Evolutionary conservation across 2,113 vertebrate species (phyloP), one percentile per base, ranked within the genome.

Genomic region (Archocentrus centrarchus): DNA sequence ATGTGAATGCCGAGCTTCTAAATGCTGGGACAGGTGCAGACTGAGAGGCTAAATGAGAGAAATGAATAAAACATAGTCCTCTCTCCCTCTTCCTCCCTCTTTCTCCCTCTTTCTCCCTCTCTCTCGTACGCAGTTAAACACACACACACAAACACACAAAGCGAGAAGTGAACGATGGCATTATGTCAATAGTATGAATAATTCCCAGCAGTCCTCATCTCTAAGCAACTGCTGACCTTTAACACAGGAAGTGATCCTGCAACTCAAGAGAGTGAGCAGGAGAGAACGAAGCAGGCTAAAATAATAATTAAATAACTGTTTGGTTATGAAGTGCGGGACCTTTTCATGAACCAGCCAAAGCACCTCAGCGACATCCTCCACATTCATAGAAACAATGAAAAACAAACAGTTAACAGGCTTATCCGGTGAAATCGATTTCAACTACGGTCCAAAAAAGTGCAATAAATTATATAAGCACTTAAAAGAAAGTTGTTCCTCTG

Each of bases 171-270:
- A 97, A 96, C 93, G 94, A 96, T 97, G 97, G 97, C 97, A 98
- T 97, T 98, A 98, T 98, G 97, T 98, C 97, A 96, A 97, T 97
- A 96, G 95, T 96, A 98, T 98, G 97, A 98, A 99, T 99, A 97
- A 98, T 98, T 98, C 97, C 97, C 97, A 93, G 95, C 81, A 95
- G 95, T 91, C 96, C 96, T 95, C 94, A 94, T 96, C 96, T 95
- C 96, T 95, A 95, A 97, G 97, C 96, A 96, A 95, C 93, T 92
- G 95, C 94, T 97, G 97, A 99, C 97, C 98, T 99, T 98, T 94
- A 90, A 90, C 93, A 92, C 93, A 93, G 94, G 96, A 95, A 95
- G 95, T 95, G 90, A 90, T 92, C 89, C 91, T 77, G 89, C 87
- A 91, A 90, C 81, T 86, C 53, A 58, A 89, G 88, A 91, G 44